Evolutionary conservation across 2,888 invertebrate species (phyloP).

Genomic region (Noctua fimbriata): DNA sequence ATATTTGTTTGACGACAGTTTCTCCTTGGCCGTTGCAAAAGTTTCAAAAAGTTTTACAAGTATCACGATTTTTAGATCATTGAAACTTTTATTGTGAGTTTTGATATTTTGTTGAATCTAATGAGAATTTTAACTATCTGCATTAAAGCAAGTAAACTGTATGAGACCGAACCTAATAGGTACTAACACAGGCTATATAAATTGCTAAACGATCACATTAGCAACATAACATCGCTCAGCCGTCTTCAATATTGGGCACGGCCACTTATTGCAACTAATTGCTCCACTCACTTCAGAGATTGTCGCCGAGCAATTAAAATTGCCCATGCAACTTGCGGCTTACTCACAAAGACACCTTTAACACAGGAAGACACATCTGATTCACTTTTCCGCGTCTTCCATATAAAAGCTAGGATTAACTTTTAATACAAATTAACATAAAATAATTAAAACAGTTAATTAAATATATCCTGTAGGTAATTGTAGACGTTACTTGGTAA

Average conservation of each 20-base stretch:
- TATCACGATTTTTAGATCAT: not conserved
- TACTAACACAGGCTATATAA: conserved; percentile 11
- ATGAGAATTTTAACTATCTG: not conserved
- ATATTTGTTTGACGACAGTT: not conserved
- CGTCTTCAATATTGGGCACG: conserved; percentile 42
- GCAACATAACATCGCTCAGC: not conserved
- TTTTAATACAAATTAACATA: conserved; percentile 48
- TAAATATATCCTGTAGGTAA: conserved; percentile 43
- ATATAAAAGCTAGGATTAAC: not conserved
- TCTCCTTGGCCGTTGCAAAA: not conserved
- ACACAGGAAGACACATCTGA: not conserved
- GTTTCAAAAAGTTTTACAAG: not conserved
- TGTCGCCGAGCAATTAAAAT: conserved; percentile 34
- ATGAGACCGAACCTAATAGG: not conserved
- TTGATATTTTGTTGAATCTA: not conserved
- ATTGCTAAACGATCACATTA: conserved; percentile 11
- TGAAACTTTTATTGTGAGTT: not conserved
- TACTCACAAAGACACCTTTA: not conserved
- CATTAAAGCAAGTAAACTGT: not conserved
- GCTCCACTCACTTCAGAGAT: conserved; percentile 38
- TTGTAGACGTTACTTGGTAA: conserved; percentile 34
- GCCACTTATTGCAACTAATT: conserved; percentile 32
- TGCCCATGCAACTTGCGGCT: not conserved
- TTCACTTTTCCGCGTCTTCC: not conserved
- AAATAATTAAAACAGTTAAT: conserved; percentile 57